Evolutionary conservation across 2,113 vertebrate genomes (phyloP), one percentile per base, ranked within the genome.

Genomic region (Dolichotis patagonum): DNA sequence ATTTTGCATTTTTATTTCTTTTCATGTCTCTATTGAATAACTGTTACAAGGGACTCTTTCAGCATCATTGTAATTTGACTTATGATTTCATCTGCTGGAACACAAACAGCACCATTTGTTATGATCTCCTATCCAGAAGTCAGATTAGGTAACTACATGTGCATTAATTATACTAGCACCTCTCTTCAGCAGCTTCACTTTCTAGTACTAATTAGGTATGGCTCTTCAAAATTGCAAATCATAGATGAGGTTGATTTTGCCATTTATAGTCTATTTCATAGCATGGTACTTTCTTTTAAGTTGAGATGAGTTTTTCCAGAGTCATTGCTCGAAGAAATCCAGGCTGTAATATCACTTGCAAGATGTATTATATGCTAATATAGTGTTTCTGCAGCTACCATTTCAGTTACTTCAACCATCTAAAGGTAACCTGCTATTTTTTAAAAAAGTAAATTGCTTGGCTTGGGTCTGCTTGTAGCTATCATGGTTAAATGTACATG

Each of bases 161-260:
- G 30, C 95, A 46, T 63, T 88, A 96, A 94, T 97, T 94, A 60
- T 56, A 78, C 16, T 56, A 86, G 52, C 0, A 0, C 52, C 67
- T 49, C 62, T 63, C 80, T 26, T 69, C 58, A 5, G 41, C 41
- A 69, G 9, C 46, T 97, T 84, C 13, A 87, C 11, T 91, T 91
- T 95, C 63, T n/a, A 77, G n/a, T 63, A 88, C 58, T 56, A 63
- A 65, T 94, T 24, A 93, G 54, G 8, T 89, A 88, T 94, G 49
- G 11, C 77, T 93, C 43, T 95, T 91, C 38, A 93, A 90, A 94
- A 97, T 95, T 94, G 81, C 13, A 94, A 96, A 92, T 83, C 19
- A 60, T 92, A 54, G 32, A 80, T 71, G n/a, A 43, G n/a, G 41
- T 35, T 92, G 67, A 88, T 92, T 96, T 97, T 97, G 49, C 49